Evolutionary conservation across 2,888 invertebrate genomes (phyloP), one percentile per base, ranked within the genome.

Genomic region (Autographa gamma): DNA sequence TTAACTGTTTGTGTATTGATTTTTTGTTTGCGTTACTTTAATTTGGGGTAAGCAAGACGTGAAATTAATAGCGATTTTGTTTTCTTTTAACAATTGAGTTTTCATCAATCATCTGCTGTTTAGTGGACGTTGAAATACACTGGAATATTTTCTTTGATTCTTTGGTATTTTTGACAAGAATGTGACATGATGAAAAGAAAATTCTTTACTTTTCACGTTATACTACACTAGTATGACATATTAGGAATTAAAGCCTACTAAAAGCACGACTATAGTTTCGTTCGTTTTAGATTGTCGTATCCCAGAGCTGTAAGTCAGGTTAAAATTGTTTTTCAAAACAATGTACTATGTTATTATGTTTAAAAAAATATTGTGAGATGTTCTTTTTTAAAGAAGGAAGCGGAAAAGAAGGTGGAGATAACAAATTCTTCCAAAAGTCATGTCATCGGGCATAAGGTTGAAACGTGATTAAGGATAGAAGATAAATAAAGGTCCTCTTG

Each of bases 1-100:
- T 73, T 74, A 76, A 75, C 78, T 64, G 67, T 54, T 19, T 54
- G 63, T 62, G 72, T 73, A 81, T 82, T 81, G 81, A 81, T 81
- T 82, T 78, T 82, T 78, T 79, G 78, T 80, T 82, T 70, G 38
- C n/a, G 38, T 60, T 38, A 65, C n/a, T 61, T 25, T 52, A 43
- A 16, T 48, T 62, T 52, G 32, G 32, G 9, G 60, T 43, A 56
- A 79, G 68, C 61, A 63, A 59, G 56, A 67, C 14, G 48, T 66
- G 32, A 65, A 66, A 63, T 65, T 62, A 48, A 65, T 48, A 14
- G 62, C 60, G 9, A 73, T 75, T 79, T 64, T 66, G 63, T 72
- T 78, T 63, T 67, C 62, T 68, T 60, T 61, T n/a, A 56, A 63
- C 60, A 61, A 75, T 71, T 69, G 67, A 59, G 59, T 72, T 75